Conservation (phyloP, 2,797 vertebrate species). For the Hoplostethus mediterraneus region DNA sequence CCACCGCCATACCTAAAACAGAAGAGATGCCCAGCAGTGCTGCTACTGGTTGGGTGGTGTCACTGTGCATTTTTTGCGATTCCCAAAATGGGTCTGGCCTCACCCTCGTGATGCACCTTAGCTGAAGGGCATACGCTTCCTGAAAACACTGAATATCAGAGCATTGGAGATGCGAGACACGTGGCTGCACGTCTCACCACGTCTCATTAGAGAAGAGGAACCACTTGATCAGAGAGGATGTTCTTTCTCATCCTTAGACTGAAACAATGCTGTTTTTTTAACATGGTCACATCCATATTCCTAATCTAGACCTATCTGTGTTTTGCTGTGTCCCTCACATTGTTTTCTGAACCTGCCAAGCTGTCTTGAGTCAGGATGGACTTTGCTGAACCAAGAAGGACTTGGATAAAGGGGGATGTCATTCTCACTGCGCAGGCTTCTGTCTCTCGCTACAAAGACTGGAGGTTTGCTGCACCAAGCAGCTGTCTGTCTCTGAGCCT, state of each 20-base stretch:
- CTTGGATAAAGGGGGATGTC: not conserved
- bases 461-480: constrained; percentile 29
- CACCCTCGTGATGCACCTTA: not conserved
- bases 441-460: constrained; percentile 24
- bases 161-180: constrained; percentile 14
- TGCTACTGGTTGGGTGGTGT: constrained; percentile 22
- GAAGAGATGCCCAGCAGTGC: constrained; percentile 4
- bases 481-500: constrained; percentile 62
- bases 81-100: not conserved
- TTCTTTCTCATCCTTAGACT: constrained; percentile 2
- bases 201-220: constrained; percentile 21
- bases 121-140: constrained; percentile 4
- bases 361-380: constrained; percentile 15
- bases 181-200: constrained; percentile 9
- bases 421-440: constrained; percentile 1
- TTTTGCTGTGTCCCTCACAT: constrained; percentile 25
- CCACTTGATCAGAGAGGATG: constrained; percentile 12
- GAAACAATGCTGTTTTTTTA: constrained; percentile 11
- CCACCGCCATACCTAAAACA: constrained; percentile 42
- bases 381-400: constrained; percentile 19
- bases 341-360: not conserved
- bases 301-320: constrained; percentile 29
- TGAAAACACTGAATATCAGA: constrained; percentile 11
- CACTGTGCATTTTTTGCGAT: not conserved
- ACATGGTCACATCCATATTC: constrained; percentile 8